phyloP scores from a whole-genome alignment of 2,113 vertebrate genomes.

The Mionectes macconnelli region DNA sequence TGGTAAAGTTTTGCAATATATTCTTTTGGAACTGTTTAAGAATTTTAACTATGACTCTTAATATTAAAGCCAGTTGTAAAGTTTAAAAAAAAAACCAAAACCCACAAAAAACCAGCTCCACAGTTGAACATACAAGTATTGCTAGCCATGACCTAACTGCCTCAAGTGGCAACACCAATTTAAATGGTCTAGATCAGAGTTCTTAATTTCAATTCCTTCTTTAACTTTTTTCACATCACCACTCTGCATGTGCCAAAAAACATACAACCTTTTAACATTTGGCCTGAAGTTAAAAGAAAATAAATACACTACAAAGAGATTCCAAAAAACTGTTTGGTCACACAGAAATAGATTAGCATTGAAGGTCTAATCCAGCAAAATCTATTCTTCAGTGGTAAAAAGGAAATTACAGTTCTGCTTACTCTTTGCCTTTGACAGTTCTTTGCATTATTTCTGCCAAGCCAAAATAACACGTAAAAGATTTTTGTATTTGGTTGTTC shows the following conservation, averaged over 20 bases:
- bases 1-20: neutral
- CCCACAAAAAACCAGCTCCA: neutral
- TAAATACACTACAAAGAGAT: neutral
- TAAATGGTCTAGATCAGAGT: neutral
- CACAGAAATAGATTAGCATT: slow-evolving; percentile 48
- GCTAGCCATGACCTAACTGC: neutral
- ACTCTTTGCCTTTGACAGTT: slow-evolving; percentile 31
- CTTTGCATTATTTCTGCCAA: slow-evolving; percentile 47
- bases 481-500: neutral
- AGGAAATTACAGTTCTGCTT: slow-evolving; percentile 60
- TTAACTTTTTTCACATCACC: slow-evolving; percentile 1
- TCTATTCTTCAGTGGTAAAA: slow-evolving; percentile 56
- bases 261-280: slow-evolving; percentile 9
- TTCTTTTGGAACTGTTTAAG: neutral
- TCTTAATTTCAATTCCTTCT: neutral
- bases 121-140: neutral
- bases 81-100: neutral
- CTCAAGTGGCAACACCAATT: neutral
- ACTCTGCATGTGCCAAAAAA: neutral
- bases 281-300: slow-evolving; percentile 1
- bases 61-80: neutral
- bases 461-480: slow-evolving; percentile 43
- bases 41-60: neutral
- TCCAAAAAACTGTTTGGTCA: slow-evolving; percentile 67
- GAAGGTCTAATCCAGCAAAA: slow-evolving; percentile 37